Evolutionary conservation across 2,113 vertebrate genomes (phyloP), one percentile per base, ranked within the genome.

Genomic region (Microtus pennsylvanicus): DNA sequence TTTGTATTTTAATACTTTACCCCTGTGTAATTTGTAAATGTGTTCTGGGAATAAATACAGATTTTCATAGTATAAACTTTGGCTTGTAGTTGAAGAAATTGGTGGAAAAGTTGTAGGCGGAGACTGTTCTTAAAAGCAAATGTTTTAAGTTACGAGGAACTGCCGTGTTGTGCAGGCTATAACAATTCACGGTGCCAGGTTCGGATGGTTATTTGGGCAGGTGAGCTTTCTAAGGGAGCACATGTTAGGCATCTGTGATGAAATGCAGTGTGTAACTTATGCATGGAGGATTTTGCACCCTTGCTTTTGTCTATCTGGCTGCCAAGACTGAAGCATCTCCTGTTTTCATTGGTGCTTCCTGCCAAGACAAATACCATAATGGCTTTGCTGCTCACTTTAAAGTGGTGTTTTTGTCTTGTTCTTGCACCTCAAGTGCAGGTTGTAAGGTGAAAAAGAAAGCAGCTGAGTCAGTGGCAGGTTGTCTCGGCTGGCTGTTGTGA

Each of bases 401-500:
- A 78, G 35, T 89, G 90, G 38, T 33, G 38, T 93, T 94, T 96
- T 80, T 74, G 28, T 94, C 63, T 81, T 92, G 52, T 22, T 33
- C 77, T 94, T 89, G 55, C 35, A 87, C 47, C 67, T 91, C 81
- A 94, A 94, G 89, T 91, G 52, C 86, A 96, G 88, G 77, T 96
- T 94, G 74, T 94, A 95, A 94, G 94, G 55, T 87, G 50, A 89
- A 96, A 97, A 94, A 80, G 94, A 98, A 95, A 97, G 86, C 58
- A 94, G 90, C 95, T 89, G 96, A 95, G 92, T 97, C 96, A 97
- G 97, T 93, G 83, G 58, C 87, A 89, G 47, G 12, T 95, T 91
- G 95, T 93, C 42, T 91, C 16, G 45, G 70, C 78, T 94, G 30
- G 72, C 86, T 55, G 95, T 91, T 95, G 24, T 96, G 63, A 95